Conservation (phyloP, 1,140 invertebrate genomes). For the Zophobas morio region DNA sequence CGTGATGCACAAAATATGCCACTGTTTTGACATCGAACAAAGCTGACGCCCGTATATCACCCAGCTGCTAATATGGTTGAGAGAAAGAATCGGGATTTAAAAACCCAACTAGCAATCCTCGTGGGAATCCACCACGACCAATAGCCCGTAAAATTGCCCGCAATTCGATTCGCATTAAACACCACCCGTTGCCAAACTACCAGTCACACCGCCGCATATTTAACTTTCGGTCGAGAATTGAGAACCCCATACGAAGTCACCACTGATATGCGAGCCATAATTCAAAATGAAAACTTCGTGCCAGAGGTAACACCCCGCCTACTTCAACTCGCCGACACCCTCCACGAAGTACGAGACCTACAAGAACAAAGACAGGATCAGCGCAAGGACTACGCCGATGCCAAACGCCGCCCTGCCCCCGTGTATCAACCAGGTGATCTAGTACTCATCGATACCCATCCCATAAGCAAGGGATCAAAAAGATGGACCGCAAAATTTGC, state of each 20-base stretch:
- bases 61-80: constrained; percentile 62
- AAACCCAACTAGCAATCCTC: constrained; percentile 64
- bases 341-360: constrained; percentile 52
- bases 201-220: constrained; percentile 46
- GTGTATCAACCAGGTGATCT: constrained; percentile 56
- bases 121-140: constrained; percentile 62
- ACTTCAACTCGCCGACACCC: constrained; percentile 42
- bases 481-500: constrained; percentile 63
- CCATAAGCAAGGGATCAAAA: constrained; percentile 56
- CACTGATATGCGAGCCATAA: constrained; percentile 36
- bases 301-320: constrained; percentile 58
- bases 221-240: constrained; percentile 50
- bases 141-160: constrained; percentile 63
- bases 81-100: constrained; percentile 61
- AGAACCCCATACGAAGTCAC: constrained; percentile 44
- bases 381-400: constrained; percentile 54
- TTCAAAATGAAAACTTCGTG: constrained; percentile 61
- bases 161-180: constrained; percentile 56
- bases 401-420: constrained; percentile 43
- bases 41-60: constrained; percentile 63
- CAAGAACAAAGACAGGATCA: constrained; percentile 56
- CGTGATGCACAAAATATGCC: constrained; percentile 59
- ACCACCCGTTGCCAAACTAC: constrained; percentile 57
- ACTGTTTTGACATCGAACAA: constrained; percentile 59
- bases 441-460: constrained; percentile 61